A percentile compares a stretch with the other conserved stretches of the same genome.
Conservation (phyloP, 2,113 vertebrate genomes). For the Origma solitaria region DNA sequence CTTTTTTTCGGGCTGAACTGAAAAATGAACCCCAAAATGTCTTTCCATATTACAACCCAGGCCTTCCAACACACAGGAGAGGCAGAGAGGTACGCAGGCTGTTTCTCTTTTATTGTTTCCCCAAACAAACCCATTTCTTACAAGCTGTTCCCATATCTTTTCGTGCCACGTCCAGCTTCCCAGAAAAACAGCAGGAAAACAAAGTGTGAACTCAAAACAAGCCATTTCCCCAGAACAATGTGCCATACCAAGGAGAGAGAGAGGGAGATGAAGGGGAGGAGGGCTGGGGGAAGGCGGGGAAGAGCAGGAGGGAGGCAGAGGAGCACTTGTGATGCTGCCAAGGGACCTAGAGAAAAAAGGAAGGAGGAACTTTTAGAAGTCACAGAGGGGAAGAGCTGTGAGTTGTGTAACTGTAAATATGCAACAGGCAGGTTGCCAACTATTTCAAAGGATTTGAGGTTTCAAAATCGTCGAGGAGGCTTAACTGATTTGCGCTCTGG, state of each 20-base stretch:
- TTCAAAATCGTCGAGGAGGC: conserved; percentile 19
- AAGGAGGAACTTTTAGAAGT: conserved; percentile 44
- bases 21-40: background rate
- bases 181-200: conserved; percentile 62
- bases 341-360: conserved; percentile 29
- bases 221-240: conserved; percentile 55
- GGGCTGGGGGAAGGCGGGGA: background rate
- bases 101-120: conserved; percentile 29
- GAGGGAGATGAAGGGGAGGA: background rate
- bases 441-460: conserved; percentile 56
- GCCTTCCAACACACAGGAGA: background rate
- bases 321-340: background rate
- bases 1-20: background rate
- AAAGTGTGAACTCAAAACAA: conserved; percentile 68
- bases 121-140: conserved; percentile 52
- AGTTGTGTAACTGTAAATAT: conserved; percentile 27
- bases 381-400: conserved; percentile 37
- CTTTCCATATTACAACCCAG: background rate
- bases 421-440: background rate
- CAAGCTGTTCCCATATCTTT: conserved; percentile 56
- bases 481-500: conserved; percentile 8
- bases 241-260: background rate
- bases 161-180: conserved; percentile 29
- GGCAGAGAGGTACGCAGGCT: background rate
- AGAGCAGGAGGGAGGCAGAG: background rate